Base-by-base conservation (phyloP, 1,140 invertebrate genomes). In the Gonatopus flavifemur region DNA sequence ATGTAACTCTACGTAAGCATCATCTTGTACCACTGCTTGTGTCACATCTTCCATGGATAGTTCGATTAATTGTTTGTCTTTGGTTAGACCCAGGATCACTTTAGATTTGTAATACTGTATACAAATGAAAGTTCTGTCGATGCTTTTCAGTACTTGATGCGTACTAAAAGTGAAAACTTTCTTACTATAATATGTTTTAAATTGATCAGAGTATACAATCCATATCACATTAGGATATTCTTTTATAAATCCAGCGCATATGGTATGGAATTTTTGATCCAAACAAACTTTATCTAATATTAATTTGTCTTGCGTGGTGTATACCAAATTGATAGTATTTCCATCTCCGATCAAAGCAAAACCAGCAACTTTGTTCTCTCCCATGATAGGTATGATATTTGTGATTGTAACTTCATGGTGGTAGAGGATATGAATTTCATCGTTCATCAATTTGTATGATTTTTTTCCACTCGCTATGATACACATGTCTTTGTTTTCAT, bases 171-270 rank as follows among this genome's bases (percentile, higher is more conserved):
- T 41, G 3, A 66, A 42, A 15, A 32, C 39, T 32, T 66, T 68
- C 52, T 9, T 48, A 12, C 44, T 42, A 22, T 69, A 68, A 49
- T 68, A 66, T 1, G 55, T 52, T 13, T 52, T 52, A 21, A 15
- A 36, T 21, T 21, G 42, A 46, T 68, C 60, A 0, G 57, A 63
- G 48, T 67, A 67, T n/a, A 70, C 36, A 1, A 76, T 42, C 57
- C 67, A 65, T 7, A 72, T 28, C 36, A 39, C 28, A 9, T 66
- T 12, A 28, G 25, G 6, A 15, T 33, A 33, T 6, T 33, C 38
- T 30, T 35, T 67, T 48, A 4, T 52, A 2, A 71, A 46, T 24
- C 49, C 41, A 15, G 59, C 61, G 15, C 61, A 66, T n/a, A 72
- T 7, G 2, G 47, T 4, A 22, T 49, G 20, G 9, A 60, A 15